Base-by-base conservation (phyloP, 2,797 vertebrate genomes). In the Myripristis murdjan region DNA sequence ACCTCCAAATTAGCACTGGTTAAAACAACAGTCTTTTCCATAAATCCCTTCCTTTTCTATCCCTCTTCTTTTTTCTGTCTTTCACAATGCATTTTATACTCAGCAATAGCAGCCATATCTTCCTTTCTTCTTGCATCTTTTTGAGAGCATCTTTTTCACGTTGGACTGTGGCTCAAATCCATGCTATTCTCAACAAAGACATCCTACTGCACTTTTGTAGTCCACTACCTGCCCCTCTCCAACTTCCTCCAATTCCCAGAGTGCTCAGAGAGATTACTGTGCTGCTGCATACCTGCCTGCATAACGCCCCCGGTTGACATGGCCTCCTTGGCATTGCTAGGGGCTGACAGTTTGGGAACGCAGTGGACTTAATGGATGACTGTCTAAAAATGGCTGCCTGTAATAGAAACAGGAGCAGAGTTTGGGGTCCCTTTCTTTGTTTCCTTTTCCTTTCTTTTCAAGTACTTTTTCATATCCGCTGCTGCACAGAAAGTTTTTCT, bases 371-470 rank as follows among this genome's bases (percentile, higher is more conserved):
- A 92, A 93, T 92, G 87, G 90, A 92, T 92, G 92, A 92, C 84
- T 91, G 89, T 89, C 92, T 92, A 91, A 91, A 92, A 90, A 92
- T 88, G 84, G 87, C 83, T 84, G 70, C 84, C 77, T 85, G 65
- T 75, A 77, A 74, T 23, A 11, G 79, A 83, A 91, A 84, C 75
- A 49, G 77, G 85, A 80, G 63, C 81, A 75, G 51, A 71, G 75
- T 76, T 84, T 77, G 16, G 73, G 68, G 63, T 77, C 61, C 82
- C 44, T 68, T 75, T 87, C 77, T 81, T 75, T 81, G 64, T 76
- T 80, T 83, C 54, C 39, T 46, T 53, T 48, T 20, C 64, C 28
- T 65, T 23, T 75, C 33, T 68, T 70, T 64, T 37, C 61, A 75
- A 83, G 73, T 73, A 69, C 54, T 37, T 82, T 46, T 80, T 81